These are phyloP conservation scores for Amphilophus citrinellus DNA, from an alignment of 2,113 vertebrate species.

Conservation along the genomic window DNA sequence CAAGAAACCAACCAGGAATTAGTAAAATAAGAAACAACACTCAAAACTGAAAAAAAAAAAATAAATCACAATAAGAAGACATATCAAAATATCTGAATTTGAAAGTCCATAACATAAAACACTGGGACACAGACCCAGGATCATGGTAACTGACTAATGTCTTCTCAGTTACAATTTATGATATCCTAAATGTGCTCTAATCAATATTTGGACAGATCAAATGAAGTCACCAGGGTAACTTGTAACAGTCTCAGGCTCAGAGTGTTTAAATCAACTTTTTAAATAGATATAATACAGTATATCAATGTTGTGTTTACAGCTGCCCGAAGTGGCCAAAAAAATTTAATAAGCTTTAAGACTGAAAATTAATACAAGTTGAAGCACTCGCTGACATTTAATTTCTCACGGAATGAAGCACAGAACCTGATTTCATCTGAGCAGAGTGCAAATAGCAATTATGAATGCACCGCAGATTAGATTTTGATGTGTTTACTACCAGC, in stretches of 20 bases:
- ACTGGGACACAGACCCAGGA: no score
- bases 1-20: no score
- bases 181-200: neutral
- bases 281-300: neutral
- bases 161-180: neutral
- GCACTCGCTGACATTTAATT: neutral
- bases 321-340: neutral
- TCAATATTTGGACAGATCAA: neutral
- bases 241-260: neutral
- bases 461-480: neutral
- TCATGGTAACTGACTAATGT: no score
- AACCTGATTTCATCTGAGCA: neutral
- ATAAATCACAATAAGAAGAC: no score
- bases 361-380: neutral
- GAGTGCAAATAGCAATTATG: neutral
- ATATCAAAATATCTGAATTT: no score
- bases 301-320: neutral
- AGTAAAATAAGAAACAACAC: no score
- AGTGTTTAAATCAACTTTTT: neutral
- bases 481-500: neutral
- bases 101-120: no score
- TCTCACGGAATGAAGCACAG: neutral
- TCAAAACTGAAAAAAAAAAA: no score
- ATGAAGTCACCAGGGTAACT: neutral
- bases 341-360: neutral